phyloP scores from a whole-genome alignment of 2,113 vertebrate genomes.

The Forbesichthys papilliferus region DNA sequence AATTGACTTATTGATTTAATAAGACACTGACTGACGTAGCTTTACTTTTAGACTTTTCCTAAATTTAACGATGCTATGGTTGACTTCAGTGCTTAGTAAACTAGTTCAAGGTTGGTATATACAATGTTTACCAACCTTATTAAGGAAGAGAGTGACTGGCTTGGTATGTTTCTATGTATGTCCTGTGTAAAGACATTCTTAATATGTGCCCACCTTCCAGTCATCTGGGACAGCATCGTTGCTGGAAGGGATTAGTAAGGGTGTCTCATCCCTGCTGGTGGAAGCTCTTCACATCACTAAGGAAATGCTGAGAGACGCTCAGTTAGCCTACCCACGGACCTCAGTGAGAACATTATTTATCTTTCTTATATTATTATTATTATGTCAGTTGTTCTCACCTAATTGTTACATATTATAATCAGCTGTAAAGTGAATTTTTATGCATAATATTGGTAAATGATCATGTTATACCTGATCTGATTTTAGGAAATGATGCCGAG shows the following conservation, averaged over 20 bases:
- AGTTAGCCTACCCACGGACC: conserved; percentile 65
- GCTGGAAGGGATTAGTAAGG: conserved; percentile 76
- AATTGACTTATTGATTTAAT: too few species aligned
- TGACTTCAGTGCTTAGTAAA: too few species aligned
- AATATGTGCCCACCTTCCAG: conserved; percentile 54
- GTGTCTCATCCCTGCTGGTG: conserved; percentile 77
- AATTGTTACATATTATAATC: neutral
- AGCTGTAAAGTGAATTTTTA: neutral
- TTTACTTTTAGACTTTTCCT: too few species aligned
- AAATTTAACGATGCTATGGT: too few species aligned
- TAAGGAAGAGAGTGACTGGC: too few species aligned
- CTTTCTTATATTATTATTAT: neutral
- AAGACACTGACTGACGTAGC: too few species aligned
- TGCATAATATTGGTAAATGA: neutral
- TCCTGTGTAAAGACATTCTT: neutral
- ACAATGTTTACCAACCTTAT: too few species aligned
- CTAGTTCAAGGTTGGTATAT: too few species aligned
- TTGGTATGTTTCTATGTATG: neutral
- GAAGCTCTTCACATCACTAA: conserved; percentile 68
- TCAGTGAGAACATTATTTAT: conserved; percentile 71
- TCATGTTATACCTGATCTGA: neutral
- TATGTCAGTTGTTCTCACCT: neutral
- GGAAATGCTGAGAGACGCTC: conserved; percentile 73
- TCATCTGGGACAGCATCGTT: conserved; percentile 64
- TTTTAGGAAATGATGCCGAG: too few species aligned